Evolutionary conservation across 2,888 invertebrate genomes (phyloP).

Genomic region (Mesopsocus fuscifrons): DNA sequence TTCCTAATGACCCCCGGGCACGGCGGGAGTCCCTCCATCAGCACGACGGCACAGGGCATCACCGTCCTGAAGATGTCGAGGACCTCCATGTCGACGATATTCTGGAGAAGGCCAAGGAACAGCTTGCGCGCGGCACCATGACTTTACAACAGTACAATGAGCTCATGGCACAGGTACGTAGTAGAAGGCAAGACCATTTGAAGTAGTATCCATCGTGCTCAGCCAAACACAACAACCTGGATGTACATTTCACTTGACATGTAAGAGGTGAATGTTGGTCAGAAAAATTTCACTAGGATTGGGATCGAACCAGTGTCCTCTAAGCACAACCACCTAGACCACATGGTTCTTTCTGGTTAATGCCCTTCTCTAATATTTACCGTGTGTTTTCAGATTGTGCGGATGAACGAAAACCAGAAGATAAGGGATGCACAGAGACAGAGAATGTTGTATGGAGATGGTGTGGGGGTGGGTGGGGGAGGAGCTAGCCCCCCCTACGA

Average conservation of each 20-base stretch:
- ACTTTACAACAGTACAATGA: constrained; percentile 55
- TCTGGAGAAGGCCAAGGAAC: constrained; percentile 63
- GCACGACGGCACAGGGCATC: constrained; percentile 3
- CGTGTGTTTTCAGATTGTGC: constrained; percentile 35
- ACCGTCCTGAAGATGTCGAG: constrained; percentile 2
- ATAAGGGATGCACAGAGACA: constrained; percentile 54
- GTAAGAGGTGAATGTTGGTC: no score
- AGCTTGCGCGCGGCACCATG: constrained; percentile 51
- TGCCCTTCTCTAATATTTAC: no score
- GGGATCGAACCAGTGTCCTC: no score
- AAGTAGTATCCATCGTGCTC: no score
- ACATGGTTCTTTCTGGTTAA: no score
- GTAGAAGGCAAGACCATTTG: no score
- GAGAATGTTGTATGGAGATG: no score
- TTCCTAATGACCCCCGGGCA: constrained; percentile 21
- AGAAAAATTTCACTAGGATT: no score
- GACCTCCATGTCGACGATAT: constrained; percentile 55
- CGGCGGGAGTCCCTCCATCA: constrained; percentile 5
- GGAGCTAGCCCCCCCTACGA: no score
- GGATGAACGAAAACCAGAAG: constrained; percentile 57
- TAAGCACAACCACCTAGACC: no score
- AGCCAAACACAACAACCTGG: no score
- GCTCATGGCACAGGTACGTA: constrained; percentile 42
- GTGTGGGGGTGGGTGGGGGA: constrained; percentile 14
- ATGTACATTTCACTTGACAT: no score